Evolutionary conservation across 2,113 vertebrate genomes (phyloP), one percentile per base, ranked within the genome.

Genomic region (Cyprinodon tularosa): DNA sequence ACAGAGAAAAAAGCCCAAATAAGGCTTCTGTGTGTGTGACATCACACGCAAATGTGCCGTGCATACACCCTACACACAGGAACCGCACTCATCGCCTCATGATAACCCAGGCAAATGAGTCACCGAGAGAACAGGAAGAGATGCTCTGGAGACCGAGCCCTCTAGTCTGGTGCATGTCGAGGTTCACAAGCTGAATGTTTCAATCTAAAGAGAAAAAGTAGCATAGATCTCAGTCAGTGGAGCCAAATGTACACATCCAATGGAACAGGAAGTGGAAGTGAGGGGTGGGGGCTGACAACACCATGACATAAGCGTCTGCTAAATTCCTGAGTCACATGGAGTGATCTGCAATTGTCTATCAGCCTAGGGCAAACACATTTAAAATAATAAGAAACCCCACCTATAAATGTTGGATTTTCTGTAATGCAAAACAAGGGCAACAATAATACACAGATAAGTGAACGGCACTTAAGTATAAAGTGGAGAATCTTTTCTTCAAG

Each of bases 51-150:
- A 82, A 89, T 65, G 11, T 14, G 3, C 53, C 8, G 36, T 7
- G 39, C 40, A 53, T 45, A 63, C 62, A 29, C 42, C 53, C 36
- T 53, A 12, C 48, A 20, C 0, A 3, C 38, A 17, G 50, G 48
- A 70, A 66, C 47, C 50, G n/a, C 50, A 72, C 36, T 71, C 65
- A 72, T 64, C 71, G 40, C 8, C 68, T 37, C 42, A 0, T 1
- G 69, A 86, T 74, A 83, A 71, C 75, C 50, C 66, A 84, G 66
- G 77, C 69, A 80, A 85, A 86, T 86, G 72, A 86, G 74, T 66
- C 37, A 42, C n/a, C n/a, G 69, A 72, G 60, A 62, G 60, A 82
- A 39, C 64, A 38, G 12, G 60, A 47, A 4, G 60, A n/a, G 6
- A 3, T 8, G 14, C 36, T 36, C 47, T 48, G n/a, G 22, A 42